A percentile compares a stretch with the other conserved stretches of the same genome.
These are phyloP conservation scores for Drosophila pseudoananassae DNA, from an alignment of 1,140 invertebrate genomes.

Conservation along the genomic window DNA sequence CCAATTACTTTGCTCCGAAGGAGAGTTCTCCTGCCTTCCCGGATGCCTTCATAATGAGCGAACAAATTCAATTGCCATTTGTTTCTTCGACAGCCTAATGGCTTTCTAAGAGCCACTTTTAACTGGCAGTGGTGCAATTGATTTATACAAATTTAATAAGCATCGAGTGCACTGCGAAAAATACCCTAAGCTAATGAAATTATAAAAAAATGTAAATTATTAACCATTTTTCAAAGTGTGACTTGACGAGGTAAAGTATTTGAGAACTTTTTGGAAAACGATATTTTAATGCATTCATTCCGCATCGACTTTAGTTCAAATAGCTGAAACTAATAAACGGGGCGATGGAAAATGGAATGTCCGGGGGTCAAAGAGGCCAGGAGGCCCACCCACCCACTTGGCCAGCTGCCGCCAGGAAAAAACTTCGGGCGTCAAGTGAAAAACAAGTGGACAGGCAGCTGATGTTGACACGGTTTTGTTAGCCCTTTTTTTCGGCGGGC, in stretches of 20 bases:
- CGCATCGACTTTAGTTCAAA: slow-evolving; percentile 36
- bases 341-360: background rate
- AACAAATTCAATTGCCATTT: slow-evolving; percentile 59
- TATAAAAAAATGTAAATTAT: no score
- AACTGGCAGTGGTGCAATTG: slow-evolving; percentile 17
- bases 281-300: slow-evolving; percentile 73
- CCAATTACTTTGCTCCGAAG: slow-evolving; percentile 26
- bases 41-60: slow-evolving; percentile 58
- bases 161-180: background rate
- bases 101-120: slow-evolving; percentile 23
- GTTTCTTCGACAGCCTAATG: slow-evolving; percentile 38
- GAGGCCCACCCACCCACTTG: slow-evolving; percentile 17
- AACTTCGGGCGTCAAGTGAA: slow-evolving; percentile 75
- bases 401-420: slow-evolving; percentile 59
- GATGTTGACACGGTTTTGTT: slow-evolving; percentile 61
- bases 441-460: slow-evolving; percentile 75
- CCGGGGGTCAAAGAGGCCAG: background rate
- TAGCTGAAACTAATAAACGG: slow-evolving; percentile 40
- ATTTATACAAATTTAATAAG: slow-evolving; percentile 69
- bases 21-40: background rate
- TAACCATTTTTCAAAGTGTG: no score
- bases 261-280: slow-evolving; percentile 41
- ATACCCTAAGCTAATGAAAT: background rate
- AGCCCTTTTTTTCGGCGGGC: slow-evolving; percentile 5
- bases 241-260: slow-evolving; percentile 10